These are phyloP conservation scores for Palaemon carinicauda DNA, from an alignment of 1,140 invertebrate species.

Conservation along the genomic window DNA sequence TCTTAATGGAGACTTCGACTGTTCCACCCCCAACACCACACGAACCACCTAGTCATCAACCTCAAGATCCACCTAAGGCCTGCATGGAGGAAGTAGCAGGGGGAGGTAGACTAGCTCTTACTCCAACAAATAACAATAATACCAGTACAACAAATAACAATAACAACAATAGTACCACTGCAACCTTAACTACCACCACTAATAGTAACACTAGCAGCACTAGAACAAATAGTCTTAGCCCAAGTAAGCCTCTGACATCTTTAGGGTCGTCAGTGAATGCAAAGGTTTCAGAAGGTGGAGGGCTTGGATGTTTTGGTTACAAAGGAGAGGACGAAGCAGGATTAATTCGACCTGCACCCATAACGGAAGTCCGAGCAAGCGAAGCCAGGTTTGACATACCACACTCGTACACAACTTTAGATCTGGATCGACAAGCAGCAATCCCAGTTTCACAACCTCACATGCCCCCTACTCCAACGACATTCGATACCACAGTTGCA, in stretches of 20 bases:
- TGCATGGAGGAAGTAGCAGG: constrained; percentile 51
- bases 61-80: constrained; percentile 43
- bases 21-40: constrained; percentile 24
- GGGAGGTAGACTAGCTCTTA: constrained; percentile 50
- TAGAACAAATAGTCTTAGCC: background rate
- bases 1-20: constrained; percentile 50
- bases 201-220: constrained; percentile 12
- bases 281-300: constrained; percentile 47
- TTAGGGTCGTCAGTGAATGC: constrained; percentile 29
- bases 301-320: constrained; percentile 55
- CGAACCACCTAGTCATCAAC: constrained; percentile 30
- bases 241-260: constrained; percentile 21
- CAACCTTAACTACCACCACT: background rate
- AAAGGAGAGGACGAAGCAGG: constrained; percentile 56
- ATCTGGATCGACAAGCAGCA: constrained; percentile 57
- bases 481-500: constrained; percentile 60
- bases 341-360: constrained; percentile 46
- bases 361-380: constrained; percentile 54
- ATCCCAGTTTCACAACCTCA: constrained; percentile 52
- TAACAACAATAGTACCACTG: constrained; percentile 43
- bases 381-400: constrained; percentile 52
- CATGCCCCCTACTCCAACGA: constrained; percentile 46
- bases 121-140: constrained; percentile 58
- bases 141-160: constrained; percentile 56
- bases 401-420: constrained; percentile 53